These are phyloP conservation scores for Cataglyphis rosenhaueri DNA, from an alignment of 2,888 invertebrate species.

Conservation along the genomic window DNA sequence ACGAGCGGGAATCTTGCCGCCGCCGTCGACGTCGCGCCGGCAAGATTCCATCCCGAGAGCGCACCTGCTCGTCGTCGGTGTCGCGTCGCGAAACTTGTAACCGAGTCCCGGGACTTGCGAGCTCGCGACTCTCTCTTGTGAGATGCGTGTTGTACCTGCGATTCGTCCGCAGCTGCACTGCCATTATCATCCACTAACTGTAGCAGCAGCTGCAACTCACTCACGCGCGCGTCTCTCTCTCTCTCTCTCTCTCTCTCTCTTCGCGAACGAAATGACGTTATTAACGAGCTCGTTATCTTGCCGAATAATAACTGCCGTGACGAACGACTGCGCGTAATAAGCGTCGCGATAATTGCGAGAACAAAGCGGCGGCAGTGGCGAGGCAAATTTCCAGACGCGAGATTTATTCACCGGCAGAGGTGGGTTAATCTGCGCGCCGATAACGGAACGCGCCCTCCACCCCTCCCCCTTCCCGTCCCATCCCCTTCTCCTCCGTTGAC, in stretches of 20 bases:
- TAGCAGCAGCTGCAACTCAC: conserved; percentile 5
- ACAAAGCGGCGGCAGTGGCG: conserved; percentile 34
- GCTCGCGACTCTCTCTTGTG: neutral
- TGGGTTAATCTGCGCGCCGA: conserved; percentile 38
- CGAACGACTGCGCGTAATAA: conserved; percentile 43
- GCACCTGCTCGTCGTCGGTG: conserved; percentile 30
- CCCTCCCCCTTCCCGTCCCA: neutral
- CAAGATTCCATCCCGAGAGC: conserved; percentile 25
- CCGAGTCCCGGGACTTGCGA: neutral
- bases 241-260: neutral
- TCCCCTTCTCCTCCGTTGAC: neutral
- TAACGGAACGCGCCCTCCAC: conserved; percentile 7
- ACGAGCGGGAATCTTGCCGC: neutral
- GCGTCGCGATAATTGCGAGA: conserved; percentile 43
- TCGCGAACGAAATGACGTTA: conserved; percentile 33
- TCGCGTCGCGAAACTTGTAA: conserved; percentile 4
- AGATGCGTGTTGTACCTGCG: neutral
- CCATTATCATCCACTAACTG: conserved; percentile 38
- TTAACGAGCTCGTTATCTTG: conserved; percentile 52
- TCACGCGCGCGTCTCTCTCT: neutral
- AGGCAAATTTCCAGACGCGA: conserved; percentile 33
- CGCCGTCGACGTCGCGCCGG: neutral
- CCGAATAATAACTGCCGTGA: conserved; percentile 49
- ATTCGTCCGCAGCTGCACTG: neutral
- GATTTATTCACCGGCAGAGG: conserved; percentile 23